Conservation (phyloP, 2,797 vertebrate species). For the Mormyrops attenuatus region DNA sequence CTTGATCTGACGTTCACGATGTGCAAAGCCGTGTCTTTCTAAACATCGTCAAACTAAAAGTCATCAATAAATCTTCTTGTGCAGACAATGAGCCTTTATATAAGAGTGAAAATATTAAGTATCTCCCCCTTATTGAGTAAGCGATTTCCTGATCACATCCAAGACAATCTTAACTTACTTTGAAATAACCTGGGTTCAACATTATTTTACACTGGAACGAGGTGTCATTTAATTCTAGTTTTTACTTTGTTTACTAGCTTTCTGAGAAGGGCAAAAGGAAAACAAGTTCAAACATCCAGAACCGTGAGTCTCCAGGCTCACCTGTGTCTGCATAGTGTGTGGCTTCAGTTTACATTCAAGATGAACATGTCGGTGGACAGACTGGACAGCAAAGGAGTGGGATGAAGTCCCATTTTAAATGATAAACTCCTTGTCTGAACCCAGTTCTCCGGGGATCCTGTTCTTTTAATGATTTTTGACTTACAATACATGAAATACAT, state of each 20-base stretch:
- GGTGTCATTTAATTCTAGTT: not conserved
- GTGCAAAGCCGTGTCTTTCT: not conserved
- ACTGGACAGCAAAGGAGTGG: not conserved
- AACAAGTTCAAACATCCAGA: not conserved
- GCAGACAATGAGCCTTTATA: not conserved
- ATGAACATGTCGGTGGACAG: not conserved
- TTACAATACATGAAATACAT: not conserved
- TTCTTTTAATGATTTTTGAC: not conserved
- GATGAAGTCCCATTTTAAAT: not conserved
- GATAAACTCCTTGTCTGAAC: not conserved
- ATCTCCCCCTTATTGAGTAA: not conserved
- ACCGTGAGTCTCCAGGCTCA: not conserved
- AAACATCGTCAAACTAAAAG: not conserved
- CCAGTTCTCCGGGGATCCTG: not conserved
- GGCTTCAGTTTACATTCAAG: not conserved
- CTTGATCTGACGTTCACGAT: not conserved
- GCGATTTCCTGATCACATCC: not conserved
- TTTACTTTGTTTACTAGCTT: not conserved
- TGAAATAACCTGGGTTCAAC: not conserved
- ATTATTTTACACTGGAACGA: slow-evolving; percentile 11
- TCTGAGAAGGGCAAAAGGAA: not conserved
- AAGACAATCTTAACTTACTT: not conserved
- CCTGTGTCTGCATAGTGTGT: not conserved
- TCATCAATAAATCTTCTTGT: not conserved
- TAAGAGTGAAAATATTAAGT: not conserved